Conservation (phyloP, 2,797 vertebrate genomes). For the Euphonia xanthogaster region DNA sequence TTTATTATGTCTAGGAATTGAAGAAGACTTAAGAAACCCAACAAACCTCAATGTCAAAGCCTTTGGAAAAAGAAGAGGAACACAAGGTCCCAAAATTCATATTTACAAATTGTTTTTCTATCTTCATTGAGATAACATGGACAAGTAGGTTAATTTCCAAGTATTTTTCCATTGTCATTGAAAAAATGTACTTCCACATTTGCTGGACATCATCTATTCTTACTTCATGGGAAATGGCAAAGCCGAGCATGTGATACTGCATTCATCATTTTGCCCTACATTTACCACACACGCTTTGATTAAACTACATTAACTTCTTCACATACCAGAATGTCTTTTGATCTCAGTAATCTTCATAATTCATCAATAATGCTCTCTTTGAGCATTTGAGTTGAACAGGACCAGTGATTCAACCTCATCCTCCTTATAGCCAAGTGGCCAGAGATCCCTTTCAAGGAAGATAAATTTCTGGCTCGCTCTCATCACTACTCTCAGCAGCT, state of each 20-base stretch:
- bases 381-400: not conserved
- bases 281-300: not conserved
- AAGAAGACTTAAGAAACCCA: not conserved
- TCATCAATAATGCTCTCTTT: not conserved
- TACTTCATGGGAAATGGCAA: not conserved
- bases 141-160: not conserved
- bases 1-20: not conserved
- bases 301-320: not conserved
- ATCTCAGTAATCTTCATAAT: not conserved
- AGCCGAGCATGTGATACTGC: fast-evolving
- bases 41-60: not conserved
- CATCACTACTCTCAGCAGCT: not conserved
- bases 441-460: not conserved
- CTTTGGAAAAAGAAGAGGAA: not conserved
- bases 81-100: not conserved
- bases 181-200: not conserved
- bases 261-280: not conserved
- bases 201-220: not conserved
- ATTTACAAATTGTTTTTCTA: not conserved
- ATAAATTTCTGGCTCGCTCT: not conserved
- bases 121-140: not conserved
- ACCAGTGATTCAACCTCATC: not conserved
- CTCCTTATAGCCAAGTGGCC: not conserved
- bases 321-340: not conserved
- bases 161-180: not conserved